Evolutionary conservation across 2,113 vertebrate species (phyloP), one percentile per base, ranked within the genome.

Genomic region (Chionomys nivalis): DNA sequence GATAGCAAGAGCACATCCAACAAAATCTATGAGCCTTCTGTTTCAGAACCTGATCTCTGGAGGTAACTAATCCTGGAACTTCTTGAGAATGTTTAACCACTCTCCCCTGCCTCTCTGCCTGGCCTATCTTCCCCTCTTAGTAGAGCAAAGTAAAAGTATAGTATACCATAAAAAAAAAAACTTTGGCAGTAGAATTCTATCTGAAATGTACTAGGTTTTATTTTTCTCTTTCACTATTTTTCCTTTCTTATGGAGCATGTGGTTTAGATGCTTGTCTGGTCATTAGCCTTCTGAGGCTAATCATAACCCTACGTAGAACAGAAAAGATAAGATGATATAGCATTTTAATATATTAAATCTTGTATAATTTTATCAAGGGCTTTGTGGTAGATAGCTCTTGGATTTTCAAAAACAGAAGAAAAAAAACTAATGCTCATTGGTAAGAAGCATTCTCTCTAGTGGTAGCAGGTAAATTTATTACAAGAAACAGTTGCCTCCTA

Each of bases 101-200:
- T 83, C 68, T 42, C 47, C 66, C 66, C 90, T 85, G 79, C 31
- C 90, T 88, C 28, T 92, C 70, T 90, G 93, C 79, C 92, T 92
- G 90, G 79, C 85, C 93, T 72, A 95, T 66, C 90, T 79, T 92
- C 87, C 93, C 85, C 63, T 87, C 90, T 91, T 96, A 96, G 79
- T 68, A 87, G 86, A 97, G 91, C 89, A 78, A 89, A 93, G 96
- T 78, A 95, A 95, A 96, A 94, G 49, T 95, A 96, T 92, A 97
- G 78, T 96, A 85, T 93, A 21, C 73, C 81, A 7, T 73, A 39
- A 39, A 96, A 96, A 7, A 68, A 39, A 39, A 96, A 96, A 96
- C 61, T 86, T 90, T 89, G 72, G 88, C 39, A 85, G 17, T 52
- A 39, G 12, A 95, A 75, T 90, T 86, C 47, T 33, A 31, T 72